Evolutionary conservation across 2,888 invertebrate genomes (phyloP).

Genomic region (Xanthia icteritia): DNA sequence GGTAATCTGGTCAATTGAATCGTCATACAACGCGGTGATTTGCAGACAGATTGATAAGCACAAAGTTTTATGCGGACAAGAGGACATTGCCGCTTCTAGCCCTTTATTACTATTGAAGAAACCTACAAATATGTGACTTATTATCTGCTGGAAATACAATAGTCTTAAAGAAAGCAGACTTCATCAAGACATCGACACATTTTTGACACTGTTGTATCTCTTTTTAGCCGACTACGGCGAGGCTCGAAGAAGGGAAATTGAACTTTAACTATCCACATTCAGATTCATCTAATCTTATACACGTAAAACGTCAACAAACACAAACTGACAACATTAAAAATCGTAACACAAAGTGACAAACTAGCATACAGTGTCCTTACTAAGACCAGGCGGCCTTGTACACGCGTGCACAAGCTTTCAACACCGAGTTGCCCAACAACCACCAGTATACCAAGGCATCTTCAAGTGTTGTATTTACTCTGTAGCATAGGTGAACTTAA

Average conservation of each 20-base stretch:
- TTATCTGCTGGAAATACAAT: background rate
- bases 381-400: conserved; percentile 81
- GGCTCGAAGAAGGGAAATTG: background rate
- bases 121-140: background rate
- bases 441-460: conserved; percentile 64
- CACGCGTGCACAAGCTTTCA: conserved; percentile 79
- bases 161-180: background rate
- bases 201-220: background rate
- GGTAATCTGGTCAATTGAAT: background rate
- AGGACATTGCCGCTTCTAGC: background rate
- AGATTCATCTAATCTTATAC: background rate
- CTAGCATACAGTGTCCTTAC: conserved; percentile 79
- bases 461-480: conserved; percentile 26
- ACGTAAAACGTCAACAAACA: conserved; percentile 25
- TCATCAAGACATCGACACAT: background rate
- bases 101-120: background rate
- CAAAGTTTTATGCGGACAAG: background rate
- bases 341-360: conserved; percentile 63
- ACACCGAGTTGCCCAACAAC: conserved; percentile 79
- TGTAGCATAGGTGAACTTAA: conserved; percentile 48
- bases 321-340: conserved; percentile 61
- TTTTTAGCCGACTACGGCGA: background rate
- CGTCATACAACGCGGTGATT: background rate
- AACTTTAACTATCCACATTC: no score
- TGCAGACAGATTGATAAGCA: background rate